Conservation (phyloP, 1,140 invertebrate species). For the Scaptomyza hsui region DNA sequence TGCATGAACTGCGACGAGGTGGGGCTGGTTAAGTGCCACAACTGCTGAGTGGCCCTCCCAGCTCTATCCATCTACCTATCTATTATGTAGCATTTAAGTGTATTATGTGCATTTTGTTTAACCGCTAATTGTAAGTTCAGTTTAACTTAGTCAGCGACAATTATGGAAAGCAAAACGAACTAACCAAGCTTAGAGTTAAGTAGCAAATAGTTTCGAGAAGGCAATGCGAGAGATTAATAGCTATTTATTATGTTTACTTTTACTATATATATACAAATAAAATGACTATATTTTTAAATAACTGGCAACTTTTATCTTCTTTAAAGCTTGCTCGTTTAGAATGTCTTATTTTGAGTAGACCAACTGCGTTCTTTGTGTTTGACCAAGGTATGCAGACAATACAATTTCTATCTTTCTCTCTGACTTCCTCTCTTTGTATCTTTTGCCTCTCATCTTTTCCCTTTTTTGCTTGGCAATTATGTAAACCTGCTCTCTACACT, state of each 20-base stretch:
- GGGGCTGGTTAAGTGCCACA: slow-evolving; percentile 93
- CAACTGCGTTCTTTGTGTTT: not conserved
- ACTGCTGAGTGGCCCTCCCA: slow-evolving; percentile 85
- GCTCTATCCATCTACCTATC: not conserved
- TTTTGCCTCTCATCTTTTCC: slow-evolving; percentile 28
- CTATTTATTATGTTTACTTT: not conserved
- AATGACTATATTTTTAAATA: not conserved
- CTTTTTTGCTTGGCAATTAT: slow-evolving; percentile 64
- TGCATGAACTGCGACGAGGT: slow-evolving; percentile 98
- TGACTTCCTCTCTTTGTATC: slow-evolving; percentile 2
- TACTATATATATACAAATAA: not conserved
- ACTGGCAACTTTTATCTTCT: too few relatives aligned
- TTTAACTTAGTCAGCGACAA: slow-evolving; percentile 45
- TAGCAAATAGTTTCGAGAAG: slow-evolving; percentile 59
- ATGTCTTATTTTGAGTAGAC: not conserved
- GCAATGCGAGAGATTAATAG: slow-evolving; percentile 3
- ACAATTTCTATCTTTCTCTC: not conserved
- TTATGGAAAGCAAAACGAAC: slow-evolving; percentile 5
- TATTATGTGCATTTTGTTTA: slow-evolving; percentile 36
- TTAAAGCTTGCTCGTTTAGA: not conserved
- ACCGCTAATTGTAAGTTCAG: slow-evolving; percentile 43
- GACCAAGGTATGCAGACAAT: slow-evolving; percentile 4
- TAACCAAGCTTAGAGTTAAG: slow-evolving; percentile 51
- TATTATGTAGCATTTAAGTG: slow-evolving; percentile 34
- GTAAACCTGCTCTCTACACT: slow-evolving; percentile 68